Percentiles rank a stretch among this genome's conserved stretches.
Conservation (phyloP, 2,888 invertebrate genomes). For the Ormyrus nitidulus region DNA sequence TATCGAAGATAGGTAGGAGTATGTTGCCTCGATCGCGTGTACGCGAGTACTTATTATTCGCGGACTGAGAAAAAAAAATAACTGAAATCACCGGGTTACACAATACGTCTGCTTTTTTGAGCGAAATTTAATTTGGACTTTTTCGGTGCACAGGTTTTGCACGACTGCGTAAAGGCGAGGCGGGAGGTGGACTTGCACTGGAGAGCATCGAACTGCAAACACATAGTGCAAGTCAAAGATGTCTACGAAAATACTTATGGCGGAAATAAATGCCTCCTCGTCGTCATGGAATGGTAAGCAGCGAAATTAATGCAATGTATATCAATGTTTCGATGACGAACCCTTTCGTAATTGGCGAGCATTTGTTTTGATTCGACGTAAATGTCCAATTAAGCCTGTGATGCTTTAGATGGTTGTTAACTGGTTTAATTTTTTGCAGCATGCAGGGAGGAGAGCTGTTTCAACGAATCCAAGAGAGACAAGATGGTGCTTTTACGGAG, state of each 20-base stretch:
- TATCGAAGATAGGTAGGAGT: too few species aligned
- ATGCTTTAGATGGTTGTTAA: too few species aligned
- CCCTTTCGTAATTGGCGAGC: too few species aligned
- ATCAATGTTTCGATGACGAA: too few species aligned
- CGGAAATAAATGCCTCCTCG: conserved; percentile 92
- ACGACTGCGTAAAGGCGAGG: conserved; percentile 94
- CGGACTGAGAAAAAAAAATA: too few species aligned
- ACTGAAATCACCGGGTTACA: too few species aligned
- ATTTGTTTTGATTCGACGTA: too few species aligned
- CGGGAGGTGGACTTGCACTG: conserved; percentile 97
- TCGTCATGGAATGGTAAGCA: conserved; percentile 98
- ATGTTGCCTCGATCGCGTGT: too few species aligned
- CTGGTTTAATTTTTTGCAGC: conserved; percentile 72
- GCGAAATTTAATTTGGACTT: not conserved
- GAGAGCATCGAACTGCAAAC: conserved; percentile 91
- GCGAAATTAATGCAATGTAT: conserved; percentile 32
- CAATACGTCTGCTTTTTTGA: not conserved
- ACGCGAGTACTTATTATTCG: too few species aligned
- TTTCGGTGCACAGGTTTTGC: conserved; percentile 81
- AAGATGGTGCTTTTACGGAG: conserved; percentile 97
- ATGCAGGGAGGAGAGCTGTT: conserved; percentile 99
- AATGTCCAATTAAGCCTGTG: too few species aligned
- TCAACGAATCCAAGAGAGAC: conserved; percentile 95
- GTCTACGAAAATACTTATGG: conserved; percentile 98
- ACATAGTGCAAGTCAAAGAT: conserved; percentile 94